phyloP scores from a whole-genome alignment of 2,113 vertebrate genomes.

The Lichenostomus cassidix region DNA sequence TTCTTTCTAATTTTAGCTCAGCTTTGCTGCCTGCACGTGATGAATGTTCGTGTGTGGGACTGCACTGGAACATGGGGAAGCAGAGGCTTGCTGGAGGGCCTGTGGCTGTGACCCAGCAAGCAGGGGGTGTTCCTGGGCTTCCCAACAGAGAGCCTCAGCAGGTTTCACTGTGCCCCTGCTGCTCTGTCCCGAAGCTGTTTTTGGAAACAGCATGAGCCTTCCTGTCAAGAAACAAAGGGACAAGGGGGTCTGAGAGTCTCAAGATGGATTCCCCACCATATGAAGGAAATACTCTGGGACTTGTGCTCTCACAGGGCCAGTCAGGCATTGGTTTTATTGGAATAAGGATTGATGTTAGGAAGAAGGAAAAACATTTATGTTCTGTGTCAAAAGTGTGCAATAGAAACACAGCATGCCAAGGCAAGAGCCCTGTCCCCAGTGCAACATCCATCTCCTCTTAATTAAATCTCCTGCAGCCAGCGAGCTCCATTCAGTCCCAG shows the following conservation, averaged over 20 bases:
- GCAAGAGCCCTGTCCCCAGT: constrained; percentile 1
- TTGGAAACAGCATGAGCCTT: background rate
- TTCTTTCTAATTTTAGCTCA: background rate
- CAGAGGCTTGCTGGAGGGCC: background rate
- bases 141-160: background rate
- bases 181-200: background rate
- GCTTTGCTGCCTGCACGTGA: background rate
- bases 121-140: background rate
- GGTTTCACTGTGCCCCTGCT: background rate
- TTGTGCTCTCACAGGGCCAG: background rate
- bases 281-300: background rate
- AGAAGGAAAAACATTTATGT: background rate
- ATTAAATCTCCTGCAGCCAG: constrained; percentile 52
- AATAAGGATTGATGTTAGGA: background rate
- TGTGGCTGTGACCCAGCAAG: background rate
- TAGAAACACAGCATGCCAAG: constrained; percentile 1
- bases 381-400: background rate
- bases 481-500: background rate
- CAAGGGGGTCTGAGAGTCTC: background rate
- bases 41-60: background rate
- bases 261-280: background rate
- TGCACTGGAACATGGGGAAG: background rate
- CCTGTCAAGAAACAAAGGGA: background rate
- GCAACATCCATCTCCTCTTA: background rate
- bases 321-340: background rate